Conservation (phyloP, 2,797 vertebrate species). For the Otolemur crassicaudatus region DNA sequence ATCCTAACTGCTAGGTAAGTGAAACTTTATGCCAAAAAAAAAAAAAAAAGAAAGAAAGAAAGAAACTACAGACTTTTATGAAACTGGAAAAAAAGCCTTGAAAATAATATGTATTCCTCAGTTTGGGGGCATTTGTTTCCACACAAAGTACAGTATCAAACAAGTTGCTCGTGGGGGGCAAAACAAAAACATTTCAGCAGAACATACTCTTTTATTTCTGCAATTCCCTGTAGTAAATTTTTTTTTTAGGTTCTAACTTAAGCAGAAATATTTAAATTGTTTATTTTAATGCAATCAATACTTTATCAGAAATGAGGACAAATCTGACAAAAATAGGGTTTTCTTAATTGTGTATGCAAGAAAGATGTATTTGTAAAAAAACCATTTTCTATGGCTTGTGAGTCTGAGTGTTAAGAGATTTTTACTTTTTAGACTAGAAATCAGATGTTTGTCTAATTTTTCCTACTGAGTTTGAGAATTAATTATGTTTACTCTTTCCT, state of each 20-base stretch:
- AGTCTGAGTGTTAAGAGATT: slow-evolving; percentile 7
- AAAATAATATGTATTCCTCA: neutral
- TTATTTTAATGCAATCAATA: neutral
- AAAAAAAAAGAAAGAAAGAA: neutral
- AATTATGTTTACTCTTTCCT: slow-evolving; percentile 66
- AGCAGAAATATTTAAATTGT: neutral
- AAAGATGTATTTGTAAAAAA: slow-evolving; percentile 11
- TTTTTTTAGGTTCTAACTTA: neutral
- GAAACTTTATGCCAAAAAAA: neutral
- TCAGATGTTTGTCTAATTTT: slow-evolving; percentile 51
- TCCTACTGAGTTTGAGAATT: slow-evolving; percentile 49
- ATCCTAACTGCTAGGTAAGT: neutral
- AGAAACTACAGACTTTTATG: neutral
- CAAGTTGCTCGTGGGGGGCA: neutral
- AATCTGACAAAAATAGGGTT: neutral
- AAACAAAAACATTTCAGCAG: neutral
- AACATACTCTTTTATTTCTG: neutral
- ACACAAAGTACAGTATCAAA: neutral
- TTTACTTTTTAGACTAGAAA: slow-evolving; percentile 42
- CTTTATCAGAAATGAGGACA: neutral
- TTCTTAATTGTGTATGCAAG: neutral
- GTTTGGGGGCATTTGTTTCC: neutral
- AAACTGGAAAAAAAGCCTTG: neutral
- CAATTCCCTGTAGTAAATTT: neutral
- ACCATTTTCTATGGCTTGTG: neutral